Conservation (phyloP, 2,113 vertebrate species). For the Xiphophorus maculatus region DNA sequence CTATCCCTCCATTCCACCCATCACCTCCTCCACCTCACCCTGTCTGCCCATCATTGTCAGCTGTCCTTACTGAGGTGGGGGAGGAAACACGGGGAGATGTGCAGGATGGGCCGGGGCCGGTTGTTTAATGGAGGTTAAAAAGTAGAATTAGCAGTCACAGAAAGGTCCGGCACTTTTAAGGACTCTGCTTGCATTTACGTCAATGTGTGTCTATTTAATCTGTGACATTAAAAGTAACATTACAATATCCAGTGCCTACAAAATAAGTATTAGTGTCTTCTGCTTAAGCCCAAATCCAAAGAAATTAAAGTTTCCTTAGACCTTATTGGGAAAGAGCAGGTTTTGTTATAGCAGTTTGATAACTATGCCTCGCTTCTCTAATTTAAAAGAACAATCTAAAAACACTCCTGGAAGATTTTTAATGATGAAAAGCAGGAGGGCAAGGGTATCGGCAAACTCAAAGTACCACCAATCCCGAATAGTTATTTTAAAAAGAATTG, state of each 20-base stretch:
- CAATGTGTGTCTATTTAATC: neutral
- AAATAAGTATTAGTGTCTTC: neutral
- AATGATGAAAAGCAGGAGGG: too few species aligned
- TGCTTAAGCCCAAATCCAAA: neutral
- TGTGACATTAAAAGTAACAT: neutral
- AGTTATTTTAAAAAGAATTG: too few species aligned
- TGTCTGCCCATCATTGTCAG: conserved; percentile 65
- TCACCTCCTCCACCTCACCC: conserved; percentile 51
- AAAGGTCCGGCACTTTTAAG: conserved; percentile 33
- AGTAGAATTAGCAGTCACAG: conserved; percentile 70
- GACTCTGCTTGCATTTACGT: neutral
- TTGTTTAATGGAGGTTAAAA: conserved; percentile 77
- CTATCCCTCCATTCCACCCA: conserved; percentile 55
- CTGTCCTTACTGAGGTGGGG: conserved; percentile 36
- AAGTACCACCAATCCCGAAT: too few species aligned
- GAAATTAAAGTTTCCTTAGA: neutral
- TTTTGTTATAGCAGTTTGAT: neutral
- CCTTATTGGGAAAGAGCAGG: neutral
- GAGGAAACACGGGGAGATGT: conserved; percentile 31
- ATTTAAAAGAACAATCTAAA: neutral
- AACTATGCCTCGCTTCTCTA: neutral
- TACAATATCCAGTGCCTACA: neutral
- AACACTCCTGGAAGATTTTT: neutral
- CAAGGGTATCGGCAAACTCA: too few species aligned
- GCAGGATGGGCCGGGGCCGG: conserved; percentile 76